These are phyloP conservation scores for Sphyrna mokarran DNA, from an alignment of 2,113 vertebrate species.

Conservation along the genomic window DNA sequence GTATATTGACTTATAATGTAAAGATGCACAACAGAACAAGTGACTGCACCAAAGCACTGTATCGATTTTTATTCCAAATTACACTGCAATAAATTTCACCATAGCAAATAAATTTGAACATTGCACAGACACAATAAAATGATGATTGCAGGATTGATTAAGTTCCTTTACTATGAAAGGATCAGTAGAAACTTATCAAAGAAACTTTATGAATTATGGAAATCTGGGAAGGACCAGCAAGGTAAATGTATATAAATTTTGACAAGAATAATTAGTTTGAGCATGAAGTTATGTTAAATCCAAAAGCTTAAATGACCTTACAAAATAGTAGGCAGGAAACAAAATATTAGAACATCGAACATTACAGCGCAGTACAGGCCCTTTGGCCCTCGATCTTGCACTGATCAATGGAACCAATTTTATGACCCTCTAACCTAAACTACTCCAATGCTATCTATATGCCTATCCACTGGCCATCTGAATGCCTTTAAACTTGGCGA, in stretches of 20 bases:
- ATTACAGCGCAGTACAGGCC: too few species aligned
- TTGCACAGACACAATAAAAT: neutral
- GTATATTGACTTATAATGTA: neutral
- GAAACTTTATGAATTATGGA: neutral
- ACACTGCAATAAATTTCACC: neutral
- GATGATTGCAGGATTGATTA: neutral
- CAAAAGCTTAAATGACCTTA: neutral
- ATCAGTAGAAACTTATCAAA: neutral
- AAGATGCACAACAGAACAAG: neutral
- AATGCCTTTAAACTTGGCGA: too few species aligned
- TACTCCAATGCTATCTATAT: too few species aligned
- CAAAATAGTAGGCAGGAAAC: neutral
- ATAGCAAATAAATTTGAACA: neutral
- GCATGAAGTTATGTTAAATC: neutral
- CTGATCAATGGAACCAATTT: too few species aligned
- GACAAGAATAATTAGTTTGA: neutral
- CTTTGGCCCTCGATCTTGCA: too few species aligned
- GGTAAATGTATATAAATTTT: neutral
- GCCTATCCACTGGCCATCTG: too few species aligned
- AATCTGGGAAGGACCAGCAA: neutral
- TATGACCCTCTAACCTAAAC: too few species aligned
- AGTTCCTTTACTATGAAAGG: neutral
- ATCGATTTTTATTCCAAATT: neutral
- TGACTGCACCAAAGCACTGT: neutral
- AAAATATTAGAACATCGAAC: too few species aligned